phyloP scores from a whole-genome alignment of 2,113 vertebrate species.

The Crypturellus undulatus region DNA sequence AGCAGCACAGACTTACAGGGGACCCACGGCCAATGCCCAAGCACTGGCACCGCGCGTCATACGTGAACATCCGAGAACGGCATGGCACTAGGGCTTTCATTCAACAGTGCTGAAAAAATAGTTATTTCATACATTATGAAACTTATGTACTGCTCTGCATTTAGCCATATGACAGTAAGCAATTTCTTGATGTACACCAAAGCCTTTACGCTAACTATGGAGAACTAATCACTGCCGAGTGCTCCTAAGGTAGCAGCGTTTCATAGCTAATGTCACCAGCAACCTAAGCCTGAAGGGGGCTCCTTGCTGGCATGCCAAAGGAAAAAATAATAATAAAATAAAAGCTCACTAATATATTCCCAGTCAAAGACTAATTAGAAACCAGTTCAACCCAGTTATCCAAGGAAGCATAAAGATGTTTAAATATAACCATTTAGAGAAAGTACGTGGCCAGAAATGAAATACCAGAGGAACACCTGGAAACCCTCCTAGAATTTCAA shows the following conservation, averaged over 20 bases:
- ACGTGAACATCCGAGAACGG: not conserved
- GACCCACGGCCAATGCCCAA: not conserved
- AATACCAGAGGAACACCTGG: not conserved
- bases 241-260: not conserved
- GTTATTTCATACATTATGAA: not conserved
- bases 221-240: not conserved
- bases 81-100: not conserved
- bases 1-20: fast-evolving
- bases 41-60: not conserved
- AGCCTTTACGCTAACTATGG: not conserved
- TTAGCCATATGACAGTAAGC: not conserved
- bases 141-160: not conserved
- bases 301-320: not conserved
- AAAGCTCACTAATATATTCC: not conserved
- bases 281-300: not conserved
- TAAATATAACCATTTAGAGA: not conserved
- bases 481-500: not conserved
- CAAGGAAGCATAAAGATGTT: not conserved
- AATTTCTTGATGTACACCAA: not conserved
- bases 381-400: not conserved
- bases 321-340: not conserved
- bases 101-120: not conserved
- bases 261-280: not conserved
- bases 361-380: not conserved
- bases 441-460: not conserved